Percentiles rank a stretch among this genome's conserved stretches.
phyloP scores from a whole-genome alignment of 2,888 invertebrate genomes.

The Hirudinaria manillensis region DNA sequence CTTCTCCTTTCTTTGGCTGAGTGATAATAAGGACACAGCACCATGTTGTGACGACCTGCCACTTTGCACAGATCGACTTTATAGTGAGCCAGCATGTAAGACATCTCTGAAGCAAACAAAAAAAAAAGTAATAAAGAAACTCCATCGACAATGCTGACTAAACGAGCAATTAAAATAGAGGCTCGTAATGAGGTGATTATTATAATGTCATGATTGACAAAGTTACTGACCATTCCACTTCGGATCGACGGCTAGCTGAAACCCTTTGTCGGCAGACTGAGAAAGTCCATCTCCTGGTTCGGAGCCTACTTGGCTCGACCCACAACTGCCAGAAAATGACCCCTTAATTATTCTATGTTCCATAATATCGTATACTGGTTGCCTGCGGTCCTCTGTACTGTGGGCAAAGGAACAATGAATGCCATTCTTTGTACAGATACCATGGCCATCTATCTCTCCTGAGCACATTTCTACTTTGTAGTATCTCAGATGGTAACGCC shows the following conservation, averaged over 20 bases:
- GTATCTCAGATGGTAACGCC: constrained; percentile 93
- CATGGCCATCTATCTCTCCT: constrained; percentile 90
- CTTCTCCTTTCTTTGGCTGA: constrained; percentile 90
- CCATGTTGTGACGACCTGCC: constrained; percentile 94
- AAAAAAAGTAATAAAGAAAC: background rate
- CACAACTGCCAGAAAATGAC: background rate
- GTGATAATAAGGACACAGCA: constrained; percentile 90
- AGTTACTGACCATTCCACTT: constrained; percentile 82
- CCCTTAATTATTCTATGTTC: constrained; percentile 55
- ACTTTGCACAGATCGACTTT: constrained; percentile 98
- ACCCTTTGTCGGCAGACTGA: constrained; percentile 66
- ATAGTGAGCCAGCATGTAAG: constrained; percentile 94
- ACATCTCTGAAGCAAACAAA: constrained; percentile 70
- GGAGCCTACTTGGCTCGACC: constrained; percentile 16
- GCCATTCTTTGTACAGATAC: constrained; percentile 91
- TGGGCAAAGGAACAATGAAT: constrained; percentile 98
- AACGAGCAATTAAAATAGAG: background rate
- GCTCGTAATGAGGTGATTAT: background rate
- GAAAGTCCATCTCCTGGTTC: constrained; percentile 57
- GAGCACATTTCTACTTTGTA: constrained; percentile 99
- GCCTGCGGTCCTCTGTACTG: constrained; percentile 86
- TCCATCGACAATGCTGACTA: background rate
- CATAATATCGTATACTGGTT: constrained; percentile 84
- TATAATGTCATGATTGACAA: background rate
- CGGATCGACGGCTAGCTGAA: constrained; percentile 92